Conservation (phyloP, 2,888 invertebrate species). For the Tetranychus piercei region DNA sequence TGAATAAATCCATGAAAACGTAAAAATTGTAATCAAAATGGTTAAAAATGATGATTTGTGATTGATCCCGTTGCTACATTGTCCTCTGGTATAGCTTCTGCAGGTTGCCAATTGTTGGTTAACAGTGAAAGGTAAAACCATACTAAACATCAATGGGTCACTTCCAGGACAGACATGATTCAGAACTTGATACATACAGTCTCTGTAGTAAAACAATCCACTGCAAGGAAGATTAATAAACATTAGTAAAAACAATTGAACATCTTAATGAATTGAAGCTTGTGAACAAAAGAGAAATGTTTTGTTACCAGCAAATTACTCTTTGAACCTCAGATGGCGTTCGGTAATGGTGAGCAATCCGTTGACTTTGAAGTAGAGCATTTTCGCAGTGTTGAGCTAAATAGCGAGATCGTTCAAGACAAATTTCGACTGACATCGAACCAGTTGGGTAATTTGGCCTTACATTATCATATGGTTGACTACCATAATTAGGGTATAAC, state of each 20-base stretch:
- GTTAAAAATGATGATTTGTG: too few species aligned
- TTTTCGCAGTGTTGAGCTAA: neutral
- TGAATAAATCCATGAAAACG: too few species aligned
- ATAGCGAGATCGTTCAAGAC: neutral
- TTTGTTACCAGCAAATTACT: neutral
- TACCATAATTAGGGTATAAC: neutral
- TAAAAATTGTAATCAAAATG: too few species aligned
- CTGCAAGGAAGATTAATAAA: neutral
- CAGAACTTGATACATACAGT: neutral
- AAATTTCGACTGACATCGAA: neutral
- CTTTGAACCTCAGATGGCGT: conserved; percentile 1
- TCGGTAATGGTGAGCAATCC: neutral
- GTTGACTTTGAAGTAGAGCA: conserved; percentile 4
- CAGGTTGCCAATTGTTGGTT: conserved; percentile 2
- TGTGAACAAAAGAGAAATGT: neutral
- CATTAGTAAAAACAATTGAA: neutral
- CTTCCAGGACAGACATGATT: neutral
- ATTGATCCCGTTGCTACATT: neutral
- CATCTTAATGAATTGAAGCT: too few species aligned
- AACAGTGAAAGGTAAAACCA: neutral
- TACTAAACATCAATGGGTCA: neutral
- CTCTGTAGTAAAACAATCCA: conserved; percentile 6
- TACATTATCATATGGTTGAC: neutral
- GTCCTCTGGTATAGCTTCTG: neutral
- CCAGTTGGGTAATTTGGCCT: neutral